Conservation (phyloP, 1,140 invertebrate species). For the Pteromalus puparum region DNA sequence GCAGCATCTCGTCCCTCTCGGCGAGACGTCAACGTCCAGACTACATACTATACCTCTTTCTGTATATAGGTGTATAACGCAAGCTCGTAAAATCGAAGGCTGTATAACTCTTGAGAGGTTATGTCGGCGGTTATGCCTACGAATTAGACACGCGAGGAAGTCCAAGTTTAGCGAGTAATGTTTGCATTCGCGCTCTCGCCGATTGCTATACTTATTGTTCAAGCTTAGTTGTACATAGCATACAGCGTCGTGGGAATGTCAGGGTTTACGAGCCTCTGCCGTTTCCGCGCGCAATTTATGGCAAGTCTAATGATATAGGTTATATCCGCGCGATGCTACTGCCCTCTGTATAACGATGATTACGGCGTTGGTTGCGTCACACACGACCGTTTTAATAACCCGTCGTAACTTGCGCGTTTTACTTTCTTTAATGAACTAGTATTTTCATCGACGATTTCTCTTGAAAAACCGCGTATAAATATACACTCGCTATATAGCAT, state of each 20-base stretch:
- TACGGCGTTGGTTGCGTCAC: not conserved
- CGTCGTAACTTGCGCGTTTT: not conserved
- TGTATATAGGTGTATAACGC: not conserved
- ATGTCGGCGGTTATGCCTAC: not conserved
- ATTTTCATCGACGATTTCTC: not conserved
- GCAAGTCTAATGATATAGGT: not conserved
- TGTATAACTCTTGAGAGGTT: not conserved
- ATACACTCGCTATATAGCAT: not conserved
- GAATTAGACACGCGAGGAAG: not conserved
- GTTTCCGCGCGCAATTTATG: not conserved
- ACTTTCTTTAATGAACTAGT: not conserved
- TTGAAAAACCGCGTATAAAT: not conserved
- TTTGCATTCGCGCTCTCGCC: not conserved
- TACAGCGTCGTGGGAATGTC: not conserved
- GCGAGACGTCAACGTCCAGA: not conserved
- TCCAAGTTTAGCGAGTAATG: not conserved
- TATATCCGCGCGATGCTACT: not conserved
- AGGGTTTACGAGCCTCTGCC: not conserved
- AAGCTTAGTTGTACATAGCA: not conserved
- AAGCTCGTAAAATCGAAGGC: not conserved
- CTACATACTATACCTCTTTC: not conserved
- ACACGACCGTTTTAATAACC: not conserved
- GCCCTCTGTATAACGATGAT: not conserved
- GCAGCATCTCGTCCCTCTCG: slow-evolving; percentile 52
- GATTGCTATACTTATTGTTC: not conserved